Evolutionary conservation across 2,113 vertebrate genomes (phyloP).

Genomic region (Oryzias javanicus): DNA sequence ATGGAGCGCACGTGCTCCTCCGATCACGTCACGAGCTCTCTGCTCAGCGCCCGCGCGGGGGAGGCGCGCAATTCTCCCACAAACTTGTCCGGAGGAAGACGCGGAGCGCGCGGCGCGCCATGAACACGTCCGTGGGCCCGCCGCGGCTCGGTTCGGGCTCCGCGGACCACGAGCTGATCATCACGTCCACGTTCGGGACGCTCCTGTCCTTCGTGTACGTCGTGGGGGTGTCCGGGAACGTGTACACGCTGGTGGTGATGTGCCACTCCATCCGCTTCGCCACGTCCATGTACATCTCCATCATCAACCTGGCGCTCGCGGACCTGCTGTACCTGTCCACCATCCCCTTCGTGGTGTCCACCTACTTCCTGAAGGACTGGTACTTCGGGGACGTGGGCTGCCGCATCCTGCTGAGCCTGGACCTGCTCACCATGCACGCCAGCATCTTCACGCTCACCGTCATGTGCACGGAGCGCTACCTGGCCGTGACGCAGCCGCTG

Average conservation of each 20-base stretch:
- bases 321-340: slow-evolving; percentile 92
- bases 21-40: too few species aligned
- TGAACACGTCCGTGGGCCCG: slow-evolving; percentile 62
- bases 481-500: slow-evolving; percentile 89
- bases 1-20: too few species aligned
- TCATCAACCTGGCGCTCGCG: slow-evolving; percentile 89
- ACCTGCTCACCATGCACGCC: slow-evolving; percentile 92
- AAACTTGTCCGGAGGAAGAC: background rate
- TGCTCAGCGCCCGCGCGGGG: slow-evolving; percentile 32
- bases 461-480: slow-evolving; percentile 90
- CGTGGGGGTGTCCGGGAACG: slow-evolving; percentile 85
- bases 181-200: slow-evolving; percentile 86
- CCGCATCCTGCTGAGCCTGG: slow-evolving; percentile 87
- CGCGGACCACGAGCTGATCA: slow-evolving; percentile 75
- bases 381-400: slow-evolving; percentile 90
- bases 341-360: slow-evolving; percentile 91
- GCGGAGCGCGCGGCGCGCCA: slow-evolving; percentile 25
- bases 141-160: slow-evolving; percentile 50
- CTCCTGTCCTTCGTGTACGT: slow-evolving; percentile 86
- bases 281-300: slow-evolving; percentile 90
- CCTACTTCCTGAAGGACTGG: slow-evolving; percentile 91
- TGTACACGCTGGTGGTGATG: slow-evolving; percentile 91
- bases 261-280: slow-evolving; percentile 86
- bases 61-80: slow-evolving; percentile 27
- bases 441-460: slow-evolving; percentile 93